Evolutionary conservation across 2,797 vertebrate species (phyloP).

Genomic region (Propithecus perrieri): DNA sequence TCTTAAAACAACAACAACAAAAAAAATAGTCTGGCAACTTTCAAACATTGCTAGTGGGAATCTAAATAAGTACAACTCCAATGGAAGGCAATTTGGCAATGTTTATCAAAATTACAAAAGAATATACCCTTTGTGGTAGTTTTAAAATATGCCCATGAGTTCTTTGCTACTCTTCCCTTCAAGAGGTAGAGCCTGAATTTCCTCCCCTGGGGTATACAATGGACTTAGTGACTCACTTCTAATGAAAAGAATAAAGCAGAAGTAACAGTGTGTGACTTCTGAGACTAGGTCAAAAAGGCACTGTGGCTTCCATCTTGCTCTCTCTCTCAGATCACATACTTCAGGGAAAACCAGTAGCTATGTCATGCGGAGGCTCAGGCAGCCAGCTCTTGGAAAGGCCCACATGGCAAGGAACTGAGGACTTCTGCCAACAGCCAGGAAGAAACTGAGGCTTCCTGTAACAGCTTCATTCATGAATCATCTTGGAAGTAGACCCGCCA

Average conservation of each 20-base stretch:
- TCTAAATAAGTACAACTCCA: neutral
- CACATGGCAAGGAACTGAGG: neutral
- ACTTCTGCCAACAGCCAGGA: neutral
- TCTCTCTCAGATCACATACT: neutral
- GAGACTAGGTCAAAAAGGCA: neutral
- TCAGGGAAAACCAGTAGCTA: neutral
- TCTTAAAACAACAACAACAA: too few relatives aligned
- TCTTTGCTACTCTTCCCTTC: neutral
- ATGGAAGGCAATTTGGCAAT: neutral
- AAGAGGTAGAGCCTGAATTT: neutral
- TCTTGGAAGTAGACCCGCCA: neutral
- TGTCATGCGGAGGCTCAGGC: neutral
- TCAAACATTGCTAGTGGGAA: neutral
- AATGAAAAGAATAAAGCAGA: neutral
- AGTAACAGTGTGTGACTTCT: neutral
- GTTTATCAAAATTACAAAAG: slow-evolving; percentile 40
- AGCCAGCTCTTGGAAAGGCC: neutral
- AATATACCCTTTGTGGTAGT: neutral
- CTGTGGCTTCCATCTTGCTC: neutral
- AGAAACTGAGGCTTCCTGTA: neutral
- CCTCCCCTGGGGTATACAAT: neutral
- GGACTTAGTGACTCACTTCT: neutral
- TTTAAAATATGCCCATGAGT: neutral
- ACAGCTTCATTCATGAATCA: neutral
- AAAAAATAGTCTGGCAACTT: neutral